Percentiles rank a stretch among this genome's conserved stretches.
Evolutionary conservation across 2,888 invertebrate genomes (phyloP).

Genomic region (Alitta virens): DNA sequence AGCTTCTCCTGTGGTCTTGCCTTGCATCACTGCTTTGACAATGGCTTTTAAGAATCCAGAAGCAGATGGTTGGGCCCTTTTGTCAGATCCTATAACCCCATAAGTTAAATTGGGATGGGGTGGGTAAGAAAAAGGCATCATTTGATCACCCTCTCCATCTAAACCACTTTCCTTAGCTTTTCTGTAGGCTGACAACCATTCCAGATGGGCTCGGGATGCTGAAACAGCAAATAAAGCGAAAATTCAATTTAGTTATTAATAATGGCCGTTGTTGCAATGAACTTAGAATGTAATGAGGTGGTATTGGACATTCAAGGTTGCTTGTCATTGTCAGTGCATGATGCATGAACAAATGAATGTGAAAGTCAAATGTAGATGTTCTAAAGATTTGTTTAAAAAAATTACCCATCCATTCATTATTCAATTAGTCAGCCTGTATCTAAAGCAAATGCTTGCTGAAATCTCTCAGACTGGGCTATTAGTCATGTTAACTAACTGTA

Average conservation of each 20-base stretch:
- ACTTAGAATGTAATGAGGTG: not conserved
- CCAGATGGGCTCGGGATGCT: conserved; percentile 16
- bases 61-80: not conserved
- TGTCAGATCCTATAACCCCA: not conserved
- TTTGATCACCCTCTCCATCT: not conserved
- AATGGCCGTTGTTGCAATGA: not conserved
- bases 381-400: too few species aligned
- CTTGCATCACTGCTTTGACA: conserved; percentile 11
- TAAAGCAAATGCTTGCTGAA: too few species aligned
- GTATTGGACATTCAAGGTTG: too few species aligned
- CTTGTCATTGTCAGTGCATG: too few species aligned
- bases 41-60: conserved; percentile 13
- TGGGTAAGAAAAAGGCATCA: not conserved
- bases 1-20: too few species aligned
- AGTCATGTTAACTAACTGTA: too few species aligned
- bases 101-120: not conserved
- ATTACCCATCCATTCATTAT: too few species aligned
- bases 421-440: too few species aligned
- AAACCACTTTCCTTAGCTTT: conserved; percentile 4
- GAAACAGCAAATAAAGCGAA: not conserved
- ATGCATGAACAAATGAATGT: too few species aligned
- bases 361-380: too few species aligned
- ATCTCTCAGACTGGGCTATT: too few species aligned
- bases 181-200: conserved; percentile 16
- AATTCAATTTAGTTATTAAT: not conserved